Evolutionary conservation across 2,797 vertebrate genomes (phyloP), one percentile per base, ranked within the genome.

Genomic region (Carcharodon carcharias): DNA sequence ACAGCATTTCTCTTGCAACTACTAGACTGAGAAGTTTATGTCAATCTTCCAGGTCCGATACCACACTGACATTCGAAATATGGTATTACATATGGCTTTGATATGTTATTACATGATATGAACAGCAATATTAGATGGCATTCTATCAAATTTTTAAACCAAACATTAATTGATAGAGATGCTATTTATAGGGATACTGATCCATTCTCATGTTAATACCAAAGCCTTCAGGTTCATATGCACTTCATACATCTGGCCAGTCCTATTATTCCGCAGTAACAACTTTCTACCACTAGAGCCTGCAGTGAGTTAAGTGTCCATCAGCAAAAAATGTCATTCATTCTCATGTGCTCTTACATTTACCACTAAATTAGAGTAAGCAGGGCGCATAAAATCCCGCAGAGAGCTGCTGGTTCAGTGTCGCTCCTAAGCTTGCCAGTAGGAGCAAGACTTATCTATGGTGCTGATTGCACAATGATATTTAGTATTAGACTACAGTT

Each of bases 401-500:
- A 7, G 8, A 56, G 23, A 28, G 0, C 7, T 28, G 26, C 85
- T 50, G 87, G 54, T 12, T 89, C 54, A 31, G 4, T 89, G 28
- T 58, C 54, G 3, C 7, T 88, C 23, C 31, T 35, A 89, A 89
- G 0, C 3, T 1, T 89, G 54, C 87, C n/a, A 89, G n/a, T 3
- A 61, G 35, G 50, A 28, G 80, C 56, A 85, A 45, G 56, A 21
- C 23, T 4, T 28, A 63, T 54, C 73, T 96, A 40, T 28, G 87
- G 4, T 69, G 67, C 40, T 54, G 94, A 35, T 80, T 26, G 58
- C 93, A 96, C 92, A 98, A 99, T 56, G 85, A 18, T 6, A 56
- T 91, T 61, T n/a, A 63, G 35, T 31, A 35, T 35, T 6, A 95
- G 14, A n/a, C 1, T 11, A 26, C 4, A 94, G 40, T 40, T 50